Evolutionary conservation across 53 echinoderm and acorn worm genomes (phyloP).

Genomic region (Pentamera pediparva): DNA sequence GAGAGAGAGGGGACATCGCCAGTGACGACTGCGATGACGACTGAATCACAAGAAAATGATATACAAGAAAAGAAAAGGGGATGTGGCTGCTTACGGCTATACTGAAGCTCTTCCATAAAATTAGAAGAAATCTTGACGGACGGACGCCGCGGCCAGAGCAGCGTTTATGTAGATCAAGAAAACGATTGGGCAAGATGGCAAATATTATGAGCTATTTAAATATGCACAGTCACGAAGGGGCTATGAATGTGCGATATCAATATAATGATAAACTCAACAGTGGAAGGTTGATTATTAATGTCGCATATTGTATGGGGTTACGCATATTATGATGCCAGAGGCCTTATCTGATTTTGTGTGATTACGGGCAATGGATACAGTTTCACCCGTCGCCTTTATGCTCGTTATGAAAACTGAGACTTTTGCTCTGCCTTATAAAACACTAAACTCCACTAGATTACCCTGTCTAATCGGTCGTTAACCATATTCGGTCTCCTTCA

Average conservation of each 20-base stretch:
- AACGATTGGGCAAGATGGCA: slow-evolving; percentile 35
- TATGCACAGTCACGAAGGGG: slow-evolving; percentile 35
- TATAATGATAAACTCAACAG: slow-evolving; percentile 32
- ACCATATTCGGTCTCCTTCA: too few relatives aligned
- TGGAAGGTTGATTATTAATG: slow-evolving; percentile 35
- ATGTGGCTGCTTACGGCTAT: slow-evolving; percentile 33
- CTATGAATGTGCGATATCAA: slow-evolving; percentile 30
- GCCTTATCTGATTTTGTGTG: slow-evolving; percentile 25
- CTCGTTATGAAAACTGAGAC: too few relatives aligned
- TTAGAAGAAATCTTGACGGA: slow-evolving; percentile 35
- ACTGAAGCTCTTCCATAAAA: slow-evolving; percentile 40
- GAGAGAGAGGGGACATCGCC: slow-evolving; percentile 25
- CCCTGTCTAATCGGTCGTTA: too few relatives aligned
- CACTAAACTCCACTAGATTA: too few relatives aligned
- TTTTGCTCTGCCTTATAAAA: too few relatives aligned
- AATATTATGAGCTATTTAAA: slow-evolving; percentile 33
- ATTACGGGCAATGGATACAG: background rate
- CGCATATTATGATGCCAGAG: slow-evolving; percentile 26
- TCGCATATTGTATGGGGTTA: slow-evolving; percentile 32
- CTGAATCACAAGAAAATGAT: slow-evolving; percentile 38
- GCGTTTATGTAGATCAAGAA: slow-evolving; percentile 22
- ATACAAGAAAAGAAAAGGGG: slow-evolving; percentile 9
- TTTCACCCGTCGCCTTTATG: background rate
- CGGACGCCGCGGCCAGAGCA: slow-evolving; percentile 30
- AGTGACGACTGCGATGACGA: slow-evolving; percentile 33